These are phyloP conservation scores for Scaptomyza reducta DNA, from an alignment of 2,888 invertebrate species.

Conservation along the genomic window DNA sequence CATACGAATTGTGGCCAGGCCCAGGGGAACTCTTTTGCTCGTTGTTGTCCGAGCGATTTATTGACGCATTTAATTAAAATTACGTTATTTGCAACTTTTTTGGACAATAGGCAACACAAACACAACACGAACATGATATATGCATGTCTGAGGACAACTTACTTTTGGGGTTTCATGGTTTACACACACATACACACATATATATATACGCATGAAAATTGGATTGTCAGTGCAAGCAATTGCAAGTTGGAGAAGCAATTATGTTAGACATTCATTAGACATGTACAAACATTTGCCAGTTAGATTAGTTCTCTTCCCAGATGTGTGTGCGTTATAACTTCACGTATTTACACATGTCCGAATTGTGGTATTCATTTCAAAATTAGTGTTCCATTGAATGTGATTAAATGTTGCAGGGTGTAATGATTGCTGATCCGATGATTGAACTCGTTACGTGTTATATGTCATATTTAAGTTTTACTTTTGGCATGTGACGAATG, in stretches of 20 bases:
- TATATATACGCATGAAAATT: constrained; percentile 7
- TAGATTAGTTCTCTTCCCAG: neutral
- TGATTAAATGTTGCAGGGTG: neutral
- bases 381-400: constrained; percentile 2
- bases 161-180: neutral
- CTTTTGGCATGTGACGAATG: too few relatives aligned
- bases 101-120: constrained; percentile 13
- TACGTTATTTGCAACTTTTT: constrained; percentile 52
- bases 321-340: neutral
- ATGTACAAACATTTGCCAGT: constrained; percentile 19
- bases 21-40: constrained; percentile 40
- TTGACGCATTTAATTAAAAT: constrained; percentile 71
- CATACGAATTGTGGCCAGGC: constrained; percentile 41
- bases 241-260: constrained; percentile 2
- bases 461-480: too few relatives aligned
- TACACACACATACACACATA: too few relatives aligned
- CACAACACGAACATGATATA: constrained; percentile 11
- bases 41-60: constrained; percentile 52
- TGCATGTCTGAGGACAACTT: constrained; percentile 1
- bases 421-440: neutral
- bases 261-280: constrained; percentile 20
- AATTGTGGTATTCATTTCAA: neutral
- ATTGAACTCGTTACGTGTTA: too few relatives aligned
- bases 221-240: neutral
- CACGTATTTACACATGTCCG: constrained; percentile 1